Base-by-base conservation (phyloP, 2,113 vertebrate genomes). In the Festucalex cinctus region DNA sequence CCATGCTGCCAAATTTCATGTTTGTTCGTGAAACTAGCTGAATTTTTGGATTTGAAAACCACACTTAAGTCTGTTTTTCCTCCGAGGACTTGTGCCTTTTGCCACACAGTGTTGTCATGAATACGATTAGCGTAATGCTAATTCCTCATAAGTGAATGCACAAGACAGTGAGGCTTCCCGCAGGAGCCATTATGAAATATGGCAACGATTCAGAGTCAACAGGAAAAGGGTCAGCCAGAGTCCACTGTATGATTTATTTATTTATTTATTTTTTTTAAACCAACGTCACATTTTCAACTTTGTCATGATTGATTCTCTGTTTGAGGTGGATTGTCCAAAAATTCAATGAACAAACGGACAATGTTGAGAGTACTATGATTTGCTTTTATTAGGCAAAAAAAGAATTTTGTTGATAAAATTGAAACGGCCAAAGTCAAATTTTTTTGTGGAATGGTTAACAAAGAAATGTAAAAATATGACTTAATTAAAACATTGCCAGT, bases 61-160 rank as follows among this genome's bases (percentile, higher is more conserved):
- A 10, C 48, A 20, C 8, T 51, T n/a, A 8, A 26, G 51, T 26
- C 12, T 3, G 2, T 54, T n/a, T 10, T 77, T 74, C 69, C 71
- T 71, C 51, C 19, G 35, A 80, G 77, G 69, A 74, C 51, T 65
- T 20, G 44, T 64, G 43, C 35, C 24, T 48, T 76, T 81, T 70
- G 62, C 44, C 51, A 76, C 69, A 71, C 69, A 75, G 66, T 69
- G 66, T 69, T 74, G 76, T 75, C 74, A 67, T 12, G 62, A 77
- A 63, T 49, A 49, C 48, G 57, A 71, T 73, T 63, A 62, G 17
- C 63, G 32, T 24, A 65, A 71, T 67, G 48, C 69, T 70, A 80
- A 66, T 78, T 75, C 46, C 73, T 69, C 46, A 69, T 60, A 71
- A 74, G 66, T 77, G 43, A 74, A 70, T 59, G 14, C 24, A 76